Conservation (phyloP, 2,113 vertebrate genomes). For the Sylvia atricapilla region DNA sequence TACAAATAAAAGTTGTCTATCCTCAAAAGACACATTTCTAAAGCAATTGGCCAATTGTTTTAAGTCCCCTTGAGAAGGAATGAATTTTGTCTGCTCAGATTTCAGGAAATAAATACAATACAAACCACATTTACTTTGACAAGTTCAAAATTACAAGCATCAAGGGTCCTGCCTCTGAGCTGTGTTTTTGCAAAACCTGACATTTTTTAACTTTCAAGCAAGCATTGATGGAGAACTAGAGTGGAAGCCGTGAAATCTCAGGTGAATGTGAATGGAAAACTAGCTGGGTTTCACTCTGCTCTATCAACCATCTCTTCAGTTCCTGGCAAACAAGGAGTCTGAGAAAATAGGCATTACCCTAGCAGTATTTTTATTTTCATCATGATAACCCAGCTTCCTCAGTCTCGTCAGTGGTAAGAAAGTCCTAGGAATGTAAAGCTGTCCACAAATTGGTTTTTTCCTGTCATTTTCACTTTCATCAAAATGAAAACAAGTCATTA, state of each 20-base stretch:
- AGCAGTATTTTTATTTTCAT: not conserved
- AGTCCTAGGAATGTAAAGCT: not conserved
- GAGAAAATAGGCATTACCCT: not conserved
- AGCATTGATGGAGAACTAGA: conserved; percentile 6
- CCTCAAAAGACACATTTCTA: not conserved
- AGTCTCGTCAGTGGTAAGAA: not conserved
- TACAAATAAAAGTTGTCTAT: not conserved
- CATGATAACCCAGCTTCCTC: not conserved
- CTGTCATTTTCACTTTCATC: not conserved
- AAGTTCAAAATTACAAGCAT: conserved; percentile 36
- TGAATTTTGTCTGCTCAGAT: not conserved
- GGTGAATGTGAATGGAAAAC: not conserved
- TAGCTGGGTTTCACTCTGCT: not conserved
- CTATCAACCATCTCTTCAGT: not conserved
- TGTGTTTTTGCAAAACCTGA: not conserved
- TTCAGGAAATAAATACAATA: conserved; percentile 26
- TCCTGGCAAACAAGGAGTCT: not conserved
- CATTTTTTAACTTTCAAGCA: conserved; percentile 24
- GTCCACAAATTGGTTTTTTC: not conserved
- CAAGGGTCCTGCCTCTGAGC: not conserved
- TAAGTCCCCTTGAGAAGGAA: not conserved
- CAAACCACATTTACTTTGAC: conserved; percentile 30
- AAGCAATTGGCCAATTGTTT: conserved; percentile 25
- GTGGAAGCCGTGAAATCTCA: conserved; percentile 14
- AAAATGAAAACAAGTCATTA: not conserved